Conservation (phyloP, 2,113 vertebrate species). For the Varanus komodoensis region DNA sequence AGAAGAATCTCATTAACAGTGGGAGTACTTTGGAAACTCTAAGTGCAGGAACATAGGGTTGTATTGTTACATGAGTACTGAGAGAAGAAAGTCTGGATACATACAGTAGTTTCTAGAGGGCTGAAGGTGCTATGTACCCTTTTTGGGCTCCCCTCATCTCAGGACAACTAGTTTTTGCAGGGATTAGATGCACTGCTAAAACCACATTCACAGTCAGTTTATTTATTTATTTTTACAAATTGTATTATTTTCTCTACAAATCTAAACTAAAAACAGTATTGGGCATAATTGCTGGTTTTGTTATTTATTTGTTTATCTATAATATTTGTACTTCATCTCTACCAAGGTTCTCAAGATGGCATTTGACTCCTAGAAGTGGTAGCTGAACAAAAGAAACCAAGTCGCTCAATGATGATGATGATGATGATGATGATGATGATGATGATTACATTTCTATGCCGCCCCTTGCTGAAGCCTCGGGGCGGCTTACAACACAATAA, state of each 20-base stretch:
- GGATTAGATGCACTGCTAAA: not conserved
- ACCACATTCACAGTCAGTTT: not conserved
- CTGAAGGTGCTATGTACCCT: not conserved
- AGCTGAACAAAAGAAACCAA: not conserved
- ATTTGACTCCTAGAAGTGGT: not conserved
- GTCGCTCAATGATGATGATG: too few species aligned
- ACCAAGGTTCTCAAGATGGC: too few species aligned
- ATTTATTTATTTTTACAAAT: too few species aligned
- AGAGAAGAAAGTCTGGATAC: not conserved
- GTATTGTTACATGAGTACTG: not conserved
- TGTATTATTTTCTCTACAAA: too few species aligned
- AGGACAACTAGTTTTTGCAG: not conserved
- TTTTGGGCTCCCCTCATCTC: not conserved
- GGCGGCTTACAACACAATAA: too few species aligned
- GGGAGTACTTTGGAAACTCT: not conserved
- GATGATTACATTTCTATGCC: too few species aligned
- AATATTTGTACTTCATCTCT: too few species aligned
- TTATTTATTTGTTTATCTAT: too few species aligned
- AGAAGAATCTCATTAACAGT: not conserved
- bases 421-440: too few species aligned
- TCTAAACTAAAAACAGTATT: too few species aligned
- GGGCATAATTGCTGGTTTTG: too few species aligned
- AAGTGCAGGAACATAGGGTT: not conserved
- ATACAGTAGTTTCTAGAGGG: not conserved
- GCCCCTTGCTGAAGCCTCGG: too few species aligned